phyloP scores from a whole-genome alignment of 2,888 invertebrate species.

The Drosophila rubida region DNA sequence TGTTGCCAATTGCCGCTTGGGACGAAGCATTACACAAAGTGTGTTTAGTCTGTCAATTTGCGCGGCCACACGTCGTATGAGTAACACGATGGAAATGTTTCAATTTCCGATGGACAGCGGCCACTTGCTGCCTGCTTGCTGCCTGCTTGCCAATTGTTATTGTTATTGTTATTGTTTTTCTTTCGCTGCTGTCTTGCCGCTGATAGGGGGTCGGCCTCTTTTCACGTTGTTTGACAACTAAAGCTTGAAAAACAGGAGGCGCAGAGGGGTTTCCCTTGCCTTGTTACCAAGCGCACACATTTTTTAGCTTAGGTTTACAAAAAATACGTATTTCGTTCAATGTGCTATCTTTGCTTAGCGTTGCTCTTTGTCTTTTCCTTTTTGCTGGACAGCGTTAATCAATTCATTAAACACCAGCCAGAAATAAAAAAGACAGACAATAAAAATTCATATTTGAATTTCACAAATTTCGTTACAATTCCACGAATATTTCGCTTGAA shows the following conservation, averaged over 20 bases:
- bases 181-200: constrained; percentile 7
- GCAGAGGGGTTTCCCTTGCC: not conserved
- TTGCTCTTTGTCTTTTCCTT: not conserved
- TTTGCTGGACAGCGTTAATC: constrained; percentile 17
- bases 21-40: constrained; percentile 9
- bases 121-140: constrained; percentile 1
- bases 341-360: constrained; percentile 22
- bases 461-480: constrained; percentile 26
- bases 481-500: constrained; percentile 2
- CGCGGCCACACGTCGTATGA: constrained; percentile 39
- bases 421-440: not conserved
- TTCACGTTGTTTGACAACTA: constrained; percentile 36
- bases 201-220: constrained; percentile 39
- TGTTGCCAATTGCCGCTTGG: constrained; percentile 40
- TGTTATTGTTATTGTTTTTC: constrained; percentile 15
- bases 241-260: constrained; percentile 14
- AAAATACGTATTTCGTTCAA: constrained; percentile 2
- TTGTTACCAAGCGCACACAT: constrained; percentile 36
- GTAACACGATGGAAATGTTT: constrained; percentile 25
- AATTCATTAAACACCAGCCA: too few relatives aligned
- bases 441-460: constrained; percentile 11
- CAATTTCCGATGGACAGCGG: constrained; percentile 7
- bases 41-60: constrained; percentile 23
- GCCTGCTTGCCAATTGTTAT: too few relatives aligned
- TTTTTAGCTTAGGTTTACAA: constrained; percentile 7